phyloP scores from a whole-genome alignment of 2,888 invertebrate genomes.

The Stenurella melanura region DNA sequence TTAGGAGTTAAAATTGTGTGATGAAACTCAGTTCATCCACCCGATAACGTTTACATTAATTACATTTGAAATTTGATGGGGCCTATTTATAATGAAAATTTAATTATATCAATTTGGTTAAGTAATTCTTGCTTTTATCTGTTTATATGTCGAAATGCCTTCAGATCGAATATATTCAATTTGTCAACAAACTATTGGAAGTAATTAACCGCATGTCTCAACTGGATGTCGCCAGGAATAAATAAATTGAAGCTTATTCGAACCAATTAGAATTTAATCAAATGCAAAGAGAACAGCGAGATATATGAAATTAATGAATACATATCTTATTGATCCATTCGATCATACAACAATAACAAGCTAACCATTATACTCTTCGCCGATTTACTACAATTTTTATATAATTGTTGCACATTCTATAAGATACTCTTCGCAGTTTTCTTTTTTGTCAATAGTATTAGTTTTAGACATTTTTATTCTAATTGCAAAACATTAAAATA shows the following conservation, averaged over 20 bases:
- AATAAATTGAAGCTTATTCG: not conserved
- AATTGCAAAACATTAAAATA: no score
- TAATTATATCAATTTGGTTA: conserved; percentile 5
- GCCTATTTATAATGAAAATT: conserved; percentile 3
- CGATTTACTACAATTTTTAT: no score
- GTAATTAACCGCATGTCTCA: not conserved
- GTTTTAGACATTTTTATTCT: no score
- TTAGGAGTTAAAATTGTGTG: conserved; percentile 7
- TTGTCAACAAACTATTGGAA: not conserved
- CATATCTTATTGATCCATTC: no score
- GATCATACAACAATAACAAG: no score
- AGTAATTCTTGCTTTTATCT: not conserved
- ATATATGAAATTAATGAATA: no score
- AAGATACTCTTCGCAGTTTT: no score
- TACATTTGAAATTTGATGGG: not conserved
- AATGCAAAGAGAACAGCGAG: not conserved
- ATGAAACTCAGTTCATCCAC: conserved; percentile 1
- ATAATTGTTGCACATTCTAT: no score
- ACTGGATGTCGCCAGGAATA: not conserved
- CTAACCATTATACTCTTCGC: no score
- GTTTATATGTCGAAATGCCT: not conserved
- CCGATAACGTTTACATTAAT: conserved; percentile 3
- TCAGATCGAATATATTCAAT: not conserved
- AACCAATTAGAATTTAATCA: not conserved
- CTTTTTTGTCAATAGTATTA: no score